Percentiles rank a stretch among this genome's conserved stretches.
Evolutionary conservation across 2,888 invertebrate species (phyloP).

Genomic region (Dolichopus griseipennis): DNA sequence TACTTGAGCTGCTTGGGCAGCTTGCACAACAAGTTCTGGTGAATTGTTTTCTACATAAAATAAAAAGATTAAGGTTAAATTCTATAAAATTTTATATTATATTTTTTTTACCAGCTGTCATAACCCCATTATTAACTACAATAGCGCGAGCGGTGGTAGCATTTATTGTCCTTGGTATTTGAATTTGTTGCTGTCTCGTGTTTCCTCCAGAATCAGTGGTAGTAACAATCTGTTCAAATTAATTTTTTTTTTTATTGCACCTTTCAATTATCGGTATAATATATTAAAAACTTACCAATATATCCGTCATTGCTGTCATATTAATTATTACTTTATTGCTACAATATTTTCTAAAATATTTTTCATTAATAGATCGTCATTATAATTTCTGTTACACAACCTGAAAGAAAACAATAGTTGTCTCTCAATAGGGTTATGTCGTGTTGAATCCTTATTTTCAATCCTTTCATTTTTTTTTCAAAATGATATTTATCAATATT

Average conservation of each 20-base stretch:
- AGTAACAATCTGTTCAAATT: background rate
- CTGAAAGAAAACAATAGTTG: constrained; percentile 6
- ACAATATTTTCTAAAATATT: background rate
- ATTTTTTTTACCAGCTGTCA: background rate
- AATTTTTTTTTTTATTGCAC: background rate
- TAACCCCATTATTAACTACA: constrained; percentile 6
- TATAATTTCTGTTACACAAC: background rate
- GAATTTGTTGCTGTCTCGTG: constrained; percentile 4
- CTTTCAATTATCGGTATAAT: too few species aligned
- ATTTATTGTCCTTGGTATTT: constrained; percentile 6
- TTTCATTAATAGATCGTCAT: constrained; percentile 1
- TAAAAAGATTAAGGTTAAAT: background rate
- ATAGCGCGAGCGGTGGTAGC: constrained; percentile 6
- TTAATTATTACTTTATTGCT: background rate
- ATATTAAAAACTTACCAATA: background rate
- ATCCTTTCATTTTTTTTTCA: background rate
- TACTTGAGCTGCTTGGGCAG: background rate
- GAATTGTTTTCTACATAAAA: background rate
- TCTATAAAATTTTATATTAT: background rate
- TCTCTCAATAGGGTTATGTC: background rate
- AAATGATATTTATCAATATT: background rate
- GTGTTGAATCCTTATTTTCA: constrained; percentile 3
- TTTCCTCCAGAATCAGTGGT: constrained; percentile 1
- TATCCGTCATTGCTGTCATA: constrained; percentile 4
- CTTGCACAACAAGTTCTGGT: background rate